Percentiles rank a stretch among this genome's conserved stretches.
These are phyloP conservation scores for Drosophila littoralis DNA, from an alignment of 1,140 invertebrate genomes.

Conservation along the genomic window DNA sequence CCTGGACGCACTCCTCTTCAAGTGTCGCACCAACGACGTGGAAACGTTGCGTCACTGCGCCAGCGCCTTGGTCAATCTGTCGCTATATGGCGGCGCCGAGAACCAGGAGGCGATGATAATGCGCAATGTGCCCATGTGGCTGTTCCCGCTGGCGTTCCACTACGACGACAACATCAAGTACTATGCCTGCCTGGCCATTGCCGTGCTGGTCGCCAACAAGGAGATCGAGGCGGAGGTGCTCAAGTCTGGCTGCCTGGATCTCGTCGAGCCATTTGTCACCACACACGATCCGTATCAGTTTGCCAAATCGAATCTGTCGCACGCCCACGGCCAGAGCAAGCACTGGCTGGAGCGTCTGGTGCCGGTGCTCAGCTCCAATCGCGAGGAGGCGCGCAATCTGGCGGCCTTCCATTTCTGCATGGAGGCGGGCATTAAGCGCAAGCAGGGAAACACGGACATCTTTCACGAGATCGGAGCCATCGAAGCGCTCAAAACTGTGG, in stretches of 20 bases:
- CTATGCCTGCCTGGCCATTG: slow-evolving; percentile 98
- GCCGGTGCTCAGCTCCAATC: slow-evolving; percentile 97
- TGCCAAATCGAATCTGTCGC: slow-evolving; percentile 95
- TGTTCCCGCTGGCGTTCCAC: slow-evolving; percentile 98
- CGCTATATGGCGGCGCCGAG: slow-evolving; percentile 97
- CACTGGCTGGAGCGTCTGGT: slow-evolving; percentile 97
- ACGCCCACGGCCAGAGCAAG: slow-evolving; percentile 98
- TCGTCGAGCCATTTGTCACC: slow-evolving; percentile 98
- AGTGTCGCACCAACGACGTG: slow-evolving; percentile 96
- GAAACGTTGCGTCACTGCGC: slow-evolving; percentile 97
- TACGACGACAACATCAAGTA: slow-evolving; percentile 98
- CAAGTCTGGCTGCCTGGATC: slow-evolving; percentile 96
- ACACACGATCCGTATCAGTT: slow-evolving; percentile 97
- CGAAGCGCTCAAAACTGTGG: slow-evolving; percentile 97
- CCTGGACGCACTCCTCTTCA: slow-evolving; percentile 95
- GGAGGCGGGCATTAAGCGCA: slow-evolving; percentile 99
- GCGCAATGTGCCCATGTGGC: slow-evolving; percentile 97
- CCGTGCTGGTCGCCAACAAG: slow-evolving; percentile 98
- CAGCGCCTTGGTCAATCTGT: slow-evolving; percentile 97
- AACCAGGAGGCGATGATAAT: slow-evolving; percentile 99
- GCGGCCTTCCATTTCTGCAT: slow-evolving; percentile 99
- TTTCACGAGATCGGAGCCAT: slow-evolving; percentile 98
- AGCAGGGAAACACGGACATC: slow-evolving; percentile 97
- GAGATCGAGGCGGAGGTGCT: slow-evolving; percentile 98
- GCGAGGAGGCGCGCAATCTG: slow-evolving; percentile 97